Evolutionary conservation across 2,888 invertebrate species (phyloP).

Genomic region (Autographa pulchrina): DNA sequence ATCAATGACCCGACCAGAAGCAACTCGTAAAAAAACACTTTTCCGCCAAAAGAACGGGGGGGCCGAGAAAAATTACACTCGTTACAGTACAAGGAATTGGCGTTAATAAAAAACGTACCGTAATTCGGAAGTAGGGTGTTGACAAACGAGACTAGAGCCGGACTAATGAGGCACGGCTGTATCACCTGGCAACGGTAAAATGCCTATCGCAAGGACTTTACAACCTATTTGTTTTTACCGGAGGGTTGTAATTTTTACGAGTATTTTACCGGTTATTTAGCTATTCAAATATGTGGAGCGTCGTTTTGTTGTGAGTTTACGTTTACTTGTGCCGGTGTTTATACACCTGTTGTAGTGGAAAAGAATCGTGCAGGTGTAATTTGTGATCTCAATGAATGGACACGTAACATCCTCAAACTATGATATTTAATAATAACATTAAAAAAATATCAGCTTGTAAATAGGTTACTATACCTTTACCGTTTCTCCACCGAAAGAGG

Average conservation of each 20-base stretch:
- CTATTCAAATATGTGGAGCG: neutral
- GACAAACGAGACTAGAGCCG: constrained; percentile 81
- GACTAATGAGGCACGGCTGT: constrained; percentile 80
- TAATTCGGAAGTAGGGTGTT: constrained; percentile 78
- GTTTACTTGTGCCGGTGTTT: neutral
- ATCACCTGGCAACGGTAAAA: constrained; percentile 79
- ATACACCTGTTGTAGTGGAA: neutral
- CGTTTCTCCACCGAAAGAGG: too few species aligned
- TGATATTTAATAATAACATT: too few species aligned
- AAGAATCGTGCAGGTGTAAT: neutral
- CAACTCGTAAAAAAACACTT: constrained; percentile 64
- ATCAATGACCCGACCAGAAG: constrained; percentile 61
- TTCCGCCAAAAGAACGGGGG: constrained; percentile 51
- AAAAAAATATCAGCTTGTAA: too few species aligned
- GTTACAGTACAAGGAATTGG: constrained; percentile 82
- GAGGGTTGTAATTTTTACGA: constrained; percentile 30
- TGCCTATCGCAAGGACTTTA: constrained; percentile 67
- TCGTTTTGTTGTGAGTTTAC: neutral
- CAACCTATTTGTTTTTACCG: constrained; percentile 66
- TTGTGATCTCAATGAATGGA: neutral
- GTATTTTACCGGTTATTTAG: constrained; percentile 8
- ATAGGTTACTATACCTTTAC: neutral
- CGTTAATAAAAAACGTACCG: constrained; percentile 82
- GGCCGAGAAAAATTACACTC: constrained; percentile 79
- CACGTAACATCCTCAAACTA: neutral